Conservation (phyloP, 2,888 invertebrate genomes). For the Sarcophaga rosellei region DNA sequence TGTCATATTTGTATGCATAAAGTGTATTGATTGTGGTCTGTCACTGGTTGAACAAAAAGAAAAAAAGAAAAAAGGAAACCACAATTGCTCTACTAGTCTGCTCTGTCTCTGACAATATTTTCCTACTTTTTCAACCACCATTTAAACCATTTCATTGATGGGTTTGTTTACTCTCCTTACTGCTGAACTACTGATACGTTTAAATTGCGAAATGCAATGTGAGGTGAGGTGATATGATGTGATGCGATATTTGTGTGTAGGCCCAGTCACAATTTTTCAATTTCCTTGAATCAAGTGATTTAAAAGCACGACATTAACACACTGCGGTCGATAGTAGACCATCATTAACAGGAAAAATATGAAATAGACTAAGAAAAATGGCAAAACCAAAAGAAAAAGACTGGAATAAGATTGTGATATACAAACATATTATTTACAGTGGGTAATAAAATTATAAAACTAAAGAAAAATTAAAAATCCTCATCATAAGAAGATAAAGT, state of each 20-base stretch:
- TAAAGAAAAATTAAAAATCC: neutral
- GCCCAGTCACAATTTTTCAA: slow-evolving; percentile 7
- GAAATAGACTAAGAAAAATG: neutral
- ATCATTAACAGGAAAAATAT: slow-evolving; percentile 15
- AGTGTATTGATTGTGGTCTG: no score
- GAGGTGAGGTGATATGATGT: no score
- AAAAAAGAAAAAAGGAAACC: neutral
- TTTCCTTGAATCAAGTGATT: slow-evolving; percentile 68
- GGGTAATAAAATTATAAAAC: neutral
- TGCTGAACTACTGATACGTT: neutral
- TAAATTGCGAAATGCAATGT: neutral
- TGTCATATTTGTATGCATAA: no score
- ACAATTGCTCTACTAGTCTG: neutral
- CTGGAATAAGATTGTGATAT: neutral
- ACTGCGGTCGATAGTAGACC: slow-evolving; percentile 14
- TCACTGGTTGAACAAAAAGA: no score
- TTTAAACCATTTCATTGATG: neutral
- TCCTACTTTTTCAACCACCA: neutral
- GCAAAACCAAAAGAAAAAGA: slow-evolving; percentile 20
- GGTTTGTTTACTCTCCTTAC: neutral
- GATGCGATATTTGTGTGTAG: neutral
- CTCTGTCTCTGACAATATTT: neutral
- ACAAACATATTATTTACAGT: neutral
- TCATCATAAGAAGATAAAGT: neutral
- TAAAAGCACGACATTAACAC: slow-evolving; percentile 54